phyloP scores from a whole-genome alignment of 2,113 vertebrate species.

The Plecturocebus donacophilus region DNA sequence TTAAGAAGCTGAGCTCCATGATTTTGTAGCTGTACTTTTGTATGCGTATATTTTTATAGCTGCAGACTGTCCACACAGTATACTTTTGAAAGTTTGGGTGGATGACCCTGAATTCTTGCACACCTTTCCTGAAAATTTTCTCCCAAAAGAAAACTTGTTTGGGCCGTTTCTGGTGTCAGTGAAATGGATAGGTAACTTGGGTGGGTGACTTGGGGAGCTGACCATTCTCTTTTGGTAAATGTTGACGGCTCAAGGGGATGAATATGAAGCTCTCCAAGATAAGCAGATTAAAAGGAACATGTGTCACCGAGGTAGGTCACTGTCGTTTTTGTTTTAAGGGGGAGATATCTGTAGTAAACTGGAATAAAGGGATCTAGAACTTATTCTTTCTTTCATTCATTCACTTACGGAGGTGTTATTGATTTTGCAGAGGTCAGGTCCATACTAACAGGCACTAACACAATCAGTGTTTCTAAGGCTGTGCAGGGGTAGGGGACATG shows the following conservation, averaged over 20 bases:
- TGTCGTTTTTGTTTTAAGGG: not conserved
- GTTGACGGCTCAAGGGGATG: slow-evolving; percentile 72
- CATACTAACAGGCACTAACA: not conserved
- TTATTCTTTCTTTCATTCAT: not conserved
- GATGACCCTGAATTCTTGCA: slow-evolving; percentile 76
- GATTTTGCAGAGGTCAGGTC: not conserved
- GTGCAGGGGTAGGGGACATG: too few species aligned
- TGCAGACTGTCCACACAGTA: slow-evolving; percentile 62
- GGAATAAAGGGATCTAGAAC: slow-evolving; percentile 50
- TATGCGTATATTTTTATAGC: slow-evolving; percentile 88
- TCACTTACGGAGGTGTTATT: not conserved
- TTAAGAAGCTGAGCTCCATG: slow-evolving; percentile 60
- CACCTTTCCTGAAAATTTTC: slow-evolving; percentile 65
- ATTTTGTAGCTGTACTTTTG: slow-evolving; percentile 88
- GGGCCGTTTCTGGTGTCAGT: not conserved
- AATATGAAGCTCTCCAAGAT: slow-evolving; percentile 77
- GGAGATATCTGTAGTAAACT: not conserved
- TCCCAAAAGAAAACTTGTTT: not conserved
- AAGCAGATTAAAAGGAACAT: slow-evolving; percentile 76
- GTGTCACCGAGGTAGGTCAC: slow-evolving; percentile 14
- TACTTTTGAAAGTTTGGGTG: slow-evolving; percentile 76
- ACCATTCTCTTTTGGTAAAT: slow-evolving; percentile 69
- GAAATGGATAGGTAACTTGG: not conserved
- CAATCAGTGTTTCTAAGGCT: not conserved
- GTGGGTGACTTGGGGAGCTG: not conserved